phyloP scores from a whole-genome alignment of 2,888 invertebrate genomes.

The Aphelenchoides bicaudatus region DNA sequence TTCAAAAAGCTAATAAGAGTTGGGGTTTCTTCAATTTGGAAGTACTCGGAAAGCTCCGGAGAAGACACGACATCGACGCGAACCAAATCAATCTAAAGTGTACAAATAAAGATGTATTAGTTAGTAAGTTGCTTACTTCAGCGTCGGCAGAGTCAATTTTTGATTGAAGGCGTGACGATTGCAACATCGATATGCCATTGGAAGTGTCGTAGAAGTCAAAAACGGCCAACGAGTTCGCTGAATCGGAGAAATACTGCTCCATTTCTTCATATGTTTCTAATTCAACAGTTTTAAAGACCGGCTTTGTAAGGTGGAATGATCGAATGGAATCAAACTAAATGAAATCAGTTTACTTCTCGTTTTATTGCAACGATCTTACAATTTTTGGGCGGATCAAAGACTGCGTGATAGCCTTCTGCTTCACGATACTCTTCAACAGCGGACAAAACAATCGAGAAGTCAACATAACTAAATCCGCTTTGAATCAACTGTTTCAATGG shows the following conservation, averaged over 20 bases:
- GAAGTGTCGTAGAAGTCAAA: conserved; percentile 2
- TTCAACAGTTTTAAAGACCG: too few relatives aligned
- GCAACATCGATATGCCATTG: background rate
- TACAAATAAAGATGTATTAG: background rate
- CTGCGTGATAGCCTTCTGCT: too few relatives aligned
- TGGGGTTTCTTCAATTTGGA: conserved; percentile 34
- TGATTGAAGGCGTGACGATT: conserved; percentile 1
- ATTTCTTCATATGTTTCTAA: background rate
- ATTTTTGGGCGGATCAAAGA: too few relatives aligned
- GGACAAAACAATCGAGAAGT: too few relatives aligned
- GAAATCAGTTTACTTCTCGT: too few relatives aligned
- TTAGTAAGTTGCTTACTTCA: conserved; percentile 1
- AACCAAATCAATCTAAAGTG: conserved; percentile 32
- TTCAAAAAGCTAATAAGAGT: conserved; percentile 28
- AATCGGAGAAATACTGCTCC: too few relatives aligned
- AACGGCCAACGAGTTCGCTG: background rate
- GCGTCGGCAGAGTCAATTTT: conserved; percentile 4
- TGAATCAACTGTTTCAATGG: too few relatives aligned
- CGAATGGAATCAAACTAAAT: too few relatives aligned
- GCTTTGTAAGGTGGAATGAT: too few relatives aligned
- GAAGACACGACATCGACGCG: conserved; percentile 33
- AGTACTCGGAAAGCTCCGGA: conserved; percentile 33
- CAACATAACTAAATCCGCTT: too few relatives aligned
- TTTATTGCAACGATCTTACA: too few relatives aligned
- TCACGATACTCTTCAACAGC: too few relatives aligned